phyloP scores from a whole-genome alignment of 2,888 invertebrate genomes.

The Acronicta alni region DNA sequence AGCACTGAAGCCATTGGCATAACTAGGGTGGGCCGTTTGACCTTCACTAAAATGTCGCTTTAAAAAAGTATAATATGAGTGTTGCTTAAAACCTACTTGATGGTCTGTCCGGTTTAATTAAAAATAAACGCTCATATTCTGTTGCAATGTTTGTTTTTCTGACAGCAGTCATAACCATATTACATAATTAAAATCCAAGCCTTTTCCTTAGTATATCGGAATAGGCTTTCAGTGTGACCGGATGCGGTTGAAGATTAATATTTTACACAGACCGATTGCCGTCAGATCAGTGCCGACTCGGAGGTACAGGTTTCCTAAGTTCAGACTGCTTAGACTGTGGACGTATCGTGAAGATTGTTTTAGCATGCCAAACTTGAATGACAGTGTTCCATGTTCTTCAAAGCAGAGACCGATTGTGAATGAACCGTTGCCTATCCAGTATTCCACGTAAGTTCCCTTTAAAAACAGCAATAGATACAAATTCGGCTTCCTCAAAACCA shows the following conservation, averaged over 20 bases:
- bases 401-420: slow-evolving; percentile 20
- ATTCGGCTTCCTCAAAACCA: slow-evolving; percentile 13
- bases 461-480: background rate
- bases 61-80: slow-evolving; percentile 9
- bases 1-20: too few species aligned
- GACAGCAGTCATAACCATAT: slow-evolving; percentile 20
- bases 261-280: slow-evolving; percentile 18
- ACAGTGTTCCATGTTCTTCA: slow-evolving; percentile 10
- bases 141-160: slow-evolving; percentile 36
- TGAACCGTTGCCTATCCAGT: background rate
- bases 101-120: slow-evolving; percentile 9
- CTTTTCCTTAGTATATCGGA: background rate
- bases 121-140: slow-evolving; percentile 14
- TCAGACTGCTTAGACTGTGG: slow-evolving; percentile 10
- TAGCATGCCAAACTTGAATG: slow-evolving; percentile 19
- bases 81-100: background rate
- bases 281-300: background rate
- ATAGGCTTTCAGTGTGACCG: background rate
- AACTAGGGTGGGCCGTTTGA: too few species aligned
- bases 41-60: too few species aligned
- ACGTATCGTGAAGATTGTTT: background rate
- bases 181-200: background rate
- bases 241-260: slow-evolving; percentile 20
- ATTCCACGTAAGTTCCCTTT: slow-evolving; percentile 28
- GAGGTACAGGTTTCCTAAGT: slow-evolving; percentile 5